A percentile compares a stretch with the other conserved stretches of the same genome.
phyloP scores from a whole-genome alignment of 2,888 invertebrate species.

The Bugulina stolonifera region DNA sequence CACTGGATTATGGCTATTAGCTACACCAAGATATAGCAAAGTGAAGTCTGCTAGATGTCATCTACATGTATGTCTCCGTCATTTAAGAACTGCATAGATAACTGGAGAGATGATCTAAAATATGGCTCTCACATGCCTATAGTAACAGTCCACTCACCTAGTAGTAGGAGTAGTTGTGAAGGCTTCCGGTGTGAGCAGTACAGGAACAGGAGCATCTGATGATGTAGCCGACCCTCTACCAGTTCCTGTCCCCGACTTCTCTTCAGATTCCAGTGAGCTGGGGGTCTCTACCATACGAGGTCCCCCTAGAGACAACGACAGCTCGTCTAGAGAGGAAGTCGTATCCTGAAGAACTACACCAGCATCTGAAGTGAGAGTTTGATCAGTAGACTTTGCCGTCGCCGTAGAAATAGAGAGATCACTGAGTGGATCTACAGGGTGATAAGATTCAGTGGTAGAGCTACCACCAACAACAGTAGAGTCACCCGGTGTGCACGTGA shows the following conservation, averaged over 20 bases:
- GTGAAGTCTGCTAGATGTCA: too few relatives aligned
- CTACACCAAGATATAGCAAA: too few relatives aligned
- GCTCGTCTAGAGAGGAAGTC: not conserved
- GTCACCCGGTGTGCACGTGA: not conserved
- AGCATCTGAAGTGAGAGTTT: not conserved
- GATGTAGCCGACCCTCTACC: not conserved
- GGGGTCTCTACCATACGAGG: not conserved
- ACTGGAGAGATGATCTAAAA: too few relatives aligned
- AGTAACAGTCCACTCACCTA: not conserved
- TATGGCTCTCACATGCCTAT: too few relatives aligned
- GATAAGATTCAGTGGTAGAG: not conserved
- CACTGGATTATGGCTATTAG: too few relatives aligned
- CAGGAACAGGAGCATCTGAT: not conserved
- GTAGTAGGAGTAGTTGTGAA: not conserved
- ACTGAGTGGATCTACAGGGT: slow-evolving; percentile 3
- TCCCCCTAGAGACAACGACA: not conserved
- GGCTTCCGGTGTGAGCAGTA: not conserved
- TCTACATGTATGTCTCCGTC: too few relatives aligned
- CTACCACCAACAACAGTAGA: not conserved
- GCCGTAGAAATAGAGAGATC: slow-evolving; percentile 1
- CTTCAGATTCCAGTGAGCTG: not conserved
- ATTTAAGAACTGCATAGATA: too few relatives aligned
- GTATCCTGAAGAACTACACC: not conserved
- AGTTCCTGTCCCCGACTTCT: not conserved
- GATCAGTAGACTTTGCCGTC: not conserved